Conservation (phyloP, 2,113 vertebrate genomes). For the Megalops atlanticus region DNA sequence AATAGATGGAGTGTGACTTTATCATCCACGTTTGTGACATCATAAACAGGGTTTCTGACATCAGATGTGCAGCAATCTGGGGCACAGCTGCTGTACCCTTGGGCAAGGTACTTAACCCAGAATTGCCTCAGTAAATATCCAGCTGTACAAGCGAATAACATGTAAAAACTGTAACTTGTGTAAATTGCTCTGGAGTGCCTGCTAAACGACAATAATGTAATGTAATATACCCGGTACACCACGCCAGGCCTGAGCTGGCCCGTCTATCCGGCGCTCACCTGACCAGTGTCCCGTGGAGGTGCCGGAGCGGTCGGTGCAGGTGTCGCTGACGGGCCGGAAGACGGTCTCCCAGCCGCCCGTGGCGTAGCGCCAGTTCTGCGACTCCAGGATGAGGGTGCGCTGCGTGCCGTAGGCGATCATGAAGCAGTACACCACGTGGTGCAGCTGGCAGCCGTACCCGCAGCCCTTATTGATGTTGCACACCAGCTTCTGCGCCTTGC, state of each 20-base stretch:
- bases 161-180: too few relatives aligned
- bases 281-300: constrained; percentile 84
- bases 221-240: not conserved
- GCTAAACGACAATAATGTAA: too few relatives aligned
- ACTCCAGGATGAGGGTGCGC: constrained; percentile 84
- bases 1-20: too few relatives aligned
- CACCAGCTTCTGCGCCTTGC: constrained; percentile 83
- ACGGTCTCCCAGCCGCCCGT: constrained; percentile 87
- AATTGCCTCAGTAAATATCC: too few relatives aligned
- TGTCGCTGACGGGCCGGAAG: constrained; percentile 84
- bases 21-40: too few relatives aligned
- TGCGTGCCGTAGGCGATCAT: constrained; percentile 88
- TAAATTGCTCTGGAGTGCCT: too few relatives aligned
- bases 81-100: too few relatives aligned
- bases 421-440: constrained; percentile 89
- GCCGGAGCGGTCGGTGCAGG: constrained; percentile 81
- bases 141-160: too few relatives aligned
- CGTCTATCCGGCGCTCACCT: constrained; percentile 70
- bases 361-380: constrained; percentile 88
- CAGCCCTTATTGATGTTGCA: constrained; percentile 93
- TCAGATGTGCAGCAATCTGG: too few relatives aligned
- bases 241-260: not conserved
- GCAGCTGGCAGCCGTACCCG: constrained; percentile 88
- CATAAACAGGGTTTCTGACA: too few relatives aligned
- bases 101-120: too few relatives aligned